A percentile compares a stretch with the other conserved stretches of the same genome.
Evolutionary conservation across 2,888 invertebrate genomes (phyloP).

Genomic region (Mamestra brassicae): DNA sequence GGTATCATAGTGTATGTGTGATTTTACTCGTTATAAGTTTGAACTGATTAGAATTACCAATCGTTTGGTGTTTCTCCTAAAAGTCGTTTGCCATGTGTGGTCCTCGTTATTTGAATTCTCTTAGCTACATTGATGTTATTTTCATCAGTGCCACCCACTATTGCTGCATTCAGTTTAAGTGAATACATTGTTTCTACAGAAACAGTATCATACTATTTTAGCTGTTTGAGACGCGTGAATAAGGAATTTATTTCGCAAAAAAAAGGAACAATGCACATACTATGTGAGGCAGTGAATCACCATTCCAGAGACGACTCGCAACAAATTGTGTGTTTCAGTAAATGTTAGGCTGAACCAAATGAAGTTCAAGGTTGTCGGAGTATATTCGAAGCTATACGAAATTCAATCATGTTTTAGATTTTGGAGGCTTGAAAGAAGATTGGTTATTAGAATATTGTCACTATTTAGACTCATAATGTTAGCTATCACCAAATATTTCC

Average conservation of each 20-base stretch:
- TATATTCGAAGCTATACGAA: constrained; percentile 8
- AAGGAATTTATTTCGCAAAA: constrained; percentile 36
- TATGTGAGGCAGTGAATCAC: constrained; percentile 49
- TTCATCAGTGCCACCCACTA: not conserved
- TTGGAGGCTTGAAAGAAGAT: not conserved
- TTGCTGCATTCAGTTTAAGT: not conserved
- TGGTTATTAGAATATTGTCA: not conserved
- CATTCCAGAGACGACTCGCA: constrained; percentile 17
- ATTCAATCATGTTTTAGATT: not conserved
- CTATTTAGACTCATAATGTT: not conserved
- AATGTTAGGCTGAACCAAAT: constrained; percentile 30
- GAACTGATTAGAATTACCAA: constrained; percentile 7
- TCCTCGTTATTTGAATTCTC: not conserved
- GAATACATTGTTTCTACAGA: not conserved
- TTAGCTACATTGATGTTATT: not conserved
- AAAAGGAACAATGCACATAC: constrained; percentile 30
- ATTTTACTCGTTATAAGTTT: not conserved
- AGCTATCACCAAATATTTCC: too few species aligned
- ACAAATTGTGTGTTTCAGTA: constrained; percentile 36
- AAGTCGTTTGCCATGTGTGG: not conserved
- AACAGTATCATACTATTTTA: not conserved
- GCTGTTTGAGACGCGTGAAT: constrained; percentile 36
- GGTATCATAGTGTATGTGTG: not conserved
- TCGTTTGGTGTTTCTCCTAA: not conserved
- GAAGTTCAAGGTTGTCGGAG: constrained; percentile 45